These are phyloP conservation scores for Camelus dromedarius DNA, from an alignment of 2,113 vertebrate genomes.

Conservation along the genomic window DNA sequence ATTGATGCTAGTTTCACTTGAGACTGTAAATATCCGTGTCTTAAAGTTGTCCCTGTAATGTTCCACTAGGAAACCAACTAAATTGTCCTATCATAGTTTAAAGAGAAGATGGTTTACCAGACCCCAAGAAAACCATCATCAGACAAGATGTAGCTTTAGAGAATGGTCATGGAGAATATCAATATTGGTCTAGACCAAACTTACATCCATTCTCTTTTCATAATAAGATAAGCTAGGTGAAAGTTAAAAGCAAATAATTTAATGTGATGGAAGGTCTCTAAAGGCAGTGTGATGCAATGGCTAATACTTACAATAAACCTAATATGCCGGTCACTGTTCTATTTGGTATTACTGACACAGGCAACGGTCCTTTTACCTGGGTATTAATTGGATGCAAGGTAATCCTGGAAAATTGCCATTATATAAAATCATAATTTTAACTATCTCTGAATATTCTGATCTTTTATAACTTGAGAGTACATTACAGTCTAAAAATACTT, in stretches of 20 bases:
- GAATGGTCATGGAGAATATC: not conserved
- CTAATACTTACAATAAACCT: not conserved
- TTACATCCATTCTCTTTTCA: conserved; percentile 10
- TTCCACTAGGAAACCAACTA: not conserved
- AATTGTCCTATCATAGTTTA: not conserved
- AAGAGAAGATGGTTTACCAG: not conserved
- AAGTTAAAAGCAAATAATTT: conserved; percentile 1
- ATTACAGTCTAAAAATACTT: conserved; percentile 13
- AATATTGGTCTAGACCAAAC: not conserved
- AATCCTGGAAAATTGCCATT: conserved; percentile 8
- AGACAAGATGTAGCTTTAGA: not conserved
- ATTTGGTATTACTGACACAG: not conserved
- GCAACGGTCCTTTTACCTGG: not conserved
- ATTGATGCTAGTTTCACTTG: not conserved
- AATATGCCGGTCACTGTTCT: not conserved
- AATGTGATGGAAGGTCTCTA: not conserved
- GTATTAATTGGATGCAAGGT: not conserved
- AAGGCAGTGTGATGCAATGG: not conserved
- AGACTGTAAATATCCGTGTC: not conserved
- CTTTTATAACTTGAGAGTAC: not conserved
- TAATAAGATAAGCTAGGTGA: not conserved
- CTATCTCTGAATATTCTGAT: not conserved
- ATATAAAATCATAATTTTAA: not conserved
- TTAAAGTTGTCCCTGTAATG: conserved; percentile 2
- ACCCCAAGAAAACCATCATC: not conserved